Base-by-base conservation (phyloP, 2,888 invertebrate genomes). In the Agapostemon virescens region DNA sequence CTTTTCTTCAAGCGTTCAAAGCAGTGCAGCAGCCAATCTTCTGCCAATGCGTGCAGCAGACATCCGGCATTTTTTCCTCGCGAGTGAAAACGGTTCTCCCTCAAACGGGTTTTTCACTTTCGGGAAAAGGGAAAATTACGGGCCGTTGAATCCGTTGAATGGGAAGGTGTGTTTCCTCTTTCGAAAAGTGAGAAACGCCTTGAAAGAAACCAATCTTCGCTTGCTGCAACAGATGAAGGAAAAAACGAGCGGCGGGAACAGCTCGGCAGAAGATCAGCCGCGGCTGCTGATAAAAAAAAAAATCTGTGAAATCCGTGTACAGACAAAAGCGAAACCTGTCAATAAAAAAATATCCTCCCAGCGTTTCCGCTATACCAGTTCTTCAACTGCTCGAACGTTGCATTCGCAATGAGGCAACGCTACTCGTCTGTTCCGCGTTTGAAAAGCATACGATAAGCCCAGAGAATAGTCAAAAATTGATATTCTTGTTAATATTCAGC, bases 211-310 rank as follows among this genome's bases (percentile, higher is more conserved):
- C 55, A 55, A 55, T 55, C 55, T 55, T 26, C 55, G 26, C 26
- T 55, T 55, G 15, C 55, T 55, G 55, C 55, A 55, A 55, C 55
- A 55, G 55, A 55, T 55, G 55, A 26, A 55, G 55, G 55, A 55
- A 55, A 55, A 55, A 55, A 55, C 55, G 26, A 26, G 5, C 26
- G 26, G 55, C 15, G 26, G 26, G 23, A 55, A 55, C 26, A 26
- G 26, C 55, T 5, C 26, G 6, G 0, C 26, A 26, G 55, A 55
- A 26, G 55, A 55, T 55, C 55, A 17, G 55, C 26, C 15, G 55
- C 55, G 6, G 26, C 26, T 26, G 15, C 55, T 55, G n/a, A n/a
- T n/a, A n/a, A n/a, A n/a, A n/a, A n/a, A n/a, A n/a, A n/a, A n/a
- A n/a, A n/a, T n/a, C n/a, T 55, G 26, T 26, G 15, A 17, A 55